Base-by-base conservation (phyloP, 2,888 invertebrate species). In the Parnassius glacialis region DNA sequence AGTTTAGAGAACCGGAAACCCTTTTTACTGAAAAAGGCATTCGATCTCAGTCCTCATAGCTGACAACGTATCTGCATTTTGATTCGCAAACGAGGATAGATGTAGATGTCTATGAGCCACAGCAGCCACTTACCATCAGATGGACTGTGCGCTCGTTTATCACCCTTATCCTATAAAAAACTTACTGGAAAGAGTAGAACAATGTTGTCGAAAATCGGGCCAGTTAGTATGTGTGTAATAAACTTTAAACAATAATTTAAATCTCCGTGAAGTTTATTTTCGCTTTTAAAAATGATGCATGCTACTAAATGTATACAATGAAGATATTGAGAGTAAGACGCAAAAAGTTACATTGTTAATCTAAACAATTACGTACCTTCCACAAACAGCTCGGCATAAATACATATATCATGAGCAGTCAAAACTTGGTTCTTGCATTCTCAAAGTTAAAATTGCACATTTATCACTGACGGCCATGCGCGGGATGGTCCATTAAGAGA, bases 391-490 rank as follows among this genome's bases (percentile, higher is more conserved):
- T 52, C 51, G 83, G 79, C 80, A 81, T 80, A 82, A 83, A 83
- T 83, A 80, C 81, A 85, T 90, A 86, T 78, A 88, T 90, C 85
- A 88, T 84, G 74, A 68, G 72, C 74, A 86, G 88, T 90, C 89
- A 87, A 88, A 90, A 90, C 86, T 90, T 84, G 79, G 85, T 83
- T 81, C 80, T 81, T 84, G 87, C 87, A 86, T 87, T 89, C 85
- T 82, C 84, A 80, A 89, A 90, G 87, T 90, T 88, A 81, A 87
- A 85, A 90, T 90, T 90, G 90, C 85, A 90, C 90, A 91, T 91
- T 90, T 90, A 90, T 91, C 90, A 89, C 84, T 74, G 70, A 74
- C 75, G 84, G 82, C 81, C 86, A 85, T 85, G 84, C 87, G 84
- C 87, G 78, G 80, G 81, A 82, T 80, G 84, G 83, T 89, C 88